phyloP scores from a whole-genome alignment of 2,113 vertebrate species.

The Nesoenas mayeri region DNA sequence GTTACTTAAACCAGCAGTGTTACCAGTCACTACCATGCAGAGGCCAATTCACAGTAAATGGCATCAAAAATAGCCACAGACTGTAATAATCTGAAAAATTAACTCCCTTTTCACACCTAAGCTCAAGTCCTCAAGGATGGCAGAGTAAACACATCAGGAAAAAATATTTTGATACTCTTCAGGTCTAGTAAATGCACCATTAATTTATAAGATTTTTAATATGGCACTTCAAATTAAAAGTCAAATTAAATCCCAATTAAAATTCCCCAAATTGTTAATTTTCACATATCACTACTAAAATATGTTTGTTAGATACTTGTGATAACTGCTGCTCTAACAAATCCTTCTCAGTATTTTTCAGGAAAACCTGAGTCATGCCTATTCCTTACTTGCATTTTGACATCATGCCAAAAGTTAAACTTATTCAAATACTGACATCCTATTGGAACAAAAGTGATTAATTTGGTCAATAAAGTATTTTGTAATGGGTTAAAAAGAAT shows the following conservation, averaged over 20 bases:
- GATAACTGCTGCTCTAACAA: not conserved
- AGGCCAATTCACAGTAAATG: not conserved
- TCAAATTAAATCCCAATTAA: not conserved
- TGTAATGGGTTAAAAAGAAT: not conserved
- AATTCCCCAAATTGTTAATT: not conserved
- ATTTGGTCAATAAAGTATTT: not conserved
- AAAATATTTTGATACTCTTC: not conserved
- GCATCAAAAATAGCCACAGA: not conserved
- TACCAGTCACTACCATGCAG: not conserved
- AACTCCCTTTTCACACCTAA: not conserved
- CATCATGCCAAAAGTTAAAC: not conserved
- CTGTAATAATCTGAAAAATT: not conserved
- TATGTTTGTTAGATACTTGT: not conserved
- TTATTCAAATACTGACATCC: not conserved
- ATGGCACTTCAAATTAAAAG: not conserved
- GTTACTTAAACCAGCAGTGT: not conserved
- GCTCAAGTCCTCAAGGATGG: fast-evolving
- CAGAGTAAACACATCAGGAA: not conserved
- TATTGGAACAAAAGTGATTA: not conserved
- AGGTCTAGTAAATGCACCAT: not conserved
- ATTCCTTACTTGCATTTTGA: not conserved
- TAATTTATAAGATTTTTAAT: not conserved
- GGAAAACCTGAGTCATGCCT: not conserved
- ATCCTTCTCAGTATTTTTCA: not conserved
- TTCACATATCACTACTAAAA: not conserved